Conservation (phyloP, 1,140 invertebrate species). For the Oncopodura yosiiana region DNA sequence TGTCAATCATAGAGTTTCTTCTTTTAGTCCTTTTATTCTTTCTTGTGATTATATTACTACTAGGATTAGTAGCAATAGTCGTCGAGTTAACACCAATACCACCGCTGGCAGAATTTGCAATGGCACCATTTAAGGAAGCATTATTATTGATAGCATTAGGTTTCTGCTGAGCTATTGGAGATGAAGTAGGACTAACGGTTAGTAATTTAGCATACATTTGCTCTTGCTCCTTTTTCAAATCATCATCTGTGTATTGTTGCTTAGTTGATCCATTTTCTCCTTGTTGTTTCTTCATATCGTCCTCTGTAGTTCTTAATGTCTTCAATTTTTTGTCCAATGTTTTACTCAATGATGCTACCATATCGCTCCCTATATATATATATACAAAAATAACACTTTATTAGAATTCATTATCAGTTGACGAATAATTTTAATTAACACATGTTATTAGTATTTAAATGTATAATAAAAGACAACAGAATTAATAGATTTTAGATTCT, state of each 20-base stretch:
- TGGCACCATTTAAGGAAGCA: too few relatives aligned
- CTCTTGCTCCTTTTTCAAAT: background rate
- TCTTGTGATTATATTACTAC: too few relatives aligned
- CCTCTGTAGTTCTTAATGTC: conserved; percentile 42
- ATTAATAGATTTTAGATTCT: too few relatives aligned
- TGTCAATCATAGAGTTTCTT: conserved; percentile 22
- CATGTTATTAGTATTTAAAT: too few relatives aligned
- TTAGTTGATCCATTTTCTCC: background rate
- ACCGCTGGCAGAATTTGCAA: too few relatives aligned
- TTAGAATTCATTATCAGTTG: too few relatives aligned
- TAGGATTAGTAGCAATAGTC: too few relatives aligned
- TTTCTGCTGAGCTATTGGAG: conserved; percentile 14
- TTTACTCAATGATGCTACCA: conserved; percentile 58
- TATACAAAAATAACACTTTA: conserved; percentile 24
- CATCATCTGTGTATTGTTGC: background rate
- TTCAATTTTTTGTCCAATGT: conserved; percentile 64
- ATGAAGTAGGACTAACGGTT: too few relatives aligned
- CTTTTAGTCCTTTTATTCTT: too few relatives aligned
- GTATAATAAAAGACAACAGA: too few relatives aligned
- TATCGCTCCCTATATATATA: conserved; percentile 51
- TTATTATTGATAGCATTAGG: background rate
- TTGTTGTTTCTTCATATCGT: conserved; percentile 11
- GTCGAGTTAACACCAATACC: too few relatives aligned
- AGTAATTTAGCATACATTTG: background rate
- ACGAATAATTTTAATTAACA: too few relatives aligned